Evolutionary conservation across 2,113 vertebrate species (phyloP).

Genomic region (Microcebus ravelobensis): DNA sequence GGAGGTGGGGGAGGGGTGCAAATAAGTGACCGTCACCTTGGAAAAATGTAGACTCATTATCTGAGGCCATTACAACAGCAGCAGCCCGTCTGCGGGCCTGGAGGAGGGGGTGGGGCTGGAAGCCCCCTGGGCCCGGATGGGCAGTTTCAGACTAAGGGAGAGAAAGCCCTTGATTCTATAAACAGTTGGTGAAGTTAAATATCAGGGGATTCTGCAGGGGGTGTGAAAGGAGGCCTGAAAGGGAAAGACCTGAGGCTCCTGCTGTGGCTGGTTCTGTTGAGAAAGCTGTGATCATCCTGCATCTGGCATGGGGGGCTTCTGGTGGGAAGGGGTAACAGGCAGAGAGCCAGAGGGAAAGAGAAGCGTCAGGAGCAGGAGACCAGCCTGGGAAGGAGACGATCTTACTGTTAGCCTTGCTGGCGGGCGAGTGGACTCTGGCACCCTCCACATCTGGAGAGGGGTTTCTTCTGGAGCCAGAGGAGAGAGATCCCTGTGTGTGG

Average conservation of each 20-base stretch:
- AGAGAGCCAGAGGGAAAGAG: neutral
- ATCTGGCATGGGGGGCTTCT: neutral
- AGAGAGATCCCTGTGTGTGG: neutral
- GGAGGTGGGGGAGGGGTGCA: neutral
- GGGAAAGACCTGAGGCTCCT: neutral
- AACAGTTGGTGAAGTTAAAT: neutral
- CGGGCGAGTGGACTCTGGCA: neutral
- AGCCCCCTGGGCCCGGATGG: neutral
- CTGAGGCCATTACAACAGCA: neutral
- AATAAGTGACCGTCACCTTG: slow-evolving; percentile 39
- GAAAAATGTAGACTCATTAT: slow-evolving; percentile 60
- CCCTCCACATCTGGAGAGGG: fast-evolving
- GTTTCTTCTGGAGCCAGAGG: neutral
- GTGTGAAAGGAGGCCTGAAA: neutral
- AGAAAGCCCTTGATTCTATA: neutral
- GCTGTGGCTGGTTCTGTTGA: neutral
- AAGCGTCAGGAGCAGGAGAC: fast-evolving
- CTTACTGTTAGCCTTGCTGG: neutral
- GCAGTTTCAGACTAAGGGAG: neutral
- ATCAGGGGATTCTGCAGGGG: neutral
- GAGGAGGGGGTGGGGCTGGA: neutral
- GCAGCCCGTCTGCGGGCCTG: neutral
- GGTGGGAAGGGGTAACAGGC: neutral
- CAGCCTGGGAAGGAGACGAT: fast-evolving
- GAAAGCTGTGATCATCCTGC: neutral